Base-by-base conservation (phyloP, 2,888 invertebrate species). In the Kryphioiulus occultus region DNA sequence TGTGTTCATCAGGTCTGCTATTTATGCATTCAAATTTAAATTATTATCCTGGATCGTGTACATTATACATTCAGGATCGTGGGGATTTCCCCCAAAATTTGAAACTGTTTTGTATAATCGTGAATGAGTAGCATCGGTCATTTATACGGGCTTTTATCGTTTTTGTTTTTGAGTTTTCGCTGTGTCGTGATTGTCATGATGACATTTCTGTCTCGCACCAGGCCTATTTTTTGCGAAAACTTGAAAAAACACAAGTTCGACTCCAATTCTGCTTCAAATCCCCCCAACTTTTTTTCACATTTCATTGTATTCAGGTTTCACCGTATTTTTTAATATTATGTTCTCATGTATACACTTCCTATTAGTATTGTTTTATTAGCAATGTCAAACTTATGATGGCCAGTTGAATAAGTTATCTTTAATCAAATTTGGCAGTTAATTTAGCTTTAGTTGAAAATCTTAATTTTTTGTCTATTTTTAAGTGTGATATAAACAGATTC, bases 21-120 rank as follows among this genome's bases (percentile, higher is more conserved):
- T 85, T 85, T 85, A 85, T 78, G 85, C 85, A 42, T 85, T 85
- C 42, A 85, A 44, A 85, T 85, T 85, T 85, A 9, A 85, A 39
- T 39, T 85, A 85, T 2, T 85, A 85, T 85, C 85, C 85, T 85
- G 39, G 39, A 85, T 42, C 85, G 85, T n/a, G 44, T 42, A 85
- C 32, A 39, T 85, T 85, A 84, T 84, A 85, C 39, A 42, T 85
- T 85, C 78, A 30, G 78, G 78, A 78, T 3, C 78, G 15, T 39
- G 42, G 42, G 39, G 39, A 22, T 84, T 84, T n/a, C 26, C 42
- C 35, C n/a, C 15, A 30, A 32, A 85, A 39, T 85, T 39, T n/a
- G 39, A 85, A 85, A 39, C 12, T 30, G 44, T 85, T 85, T 85
- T 85, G 44, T 85, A 42, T 85, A 85, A 42, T 85, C 85, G 44